Conservation (phyloP, 2,888 invertebrate genomes). For the Callinectes sapidus region DNA sequence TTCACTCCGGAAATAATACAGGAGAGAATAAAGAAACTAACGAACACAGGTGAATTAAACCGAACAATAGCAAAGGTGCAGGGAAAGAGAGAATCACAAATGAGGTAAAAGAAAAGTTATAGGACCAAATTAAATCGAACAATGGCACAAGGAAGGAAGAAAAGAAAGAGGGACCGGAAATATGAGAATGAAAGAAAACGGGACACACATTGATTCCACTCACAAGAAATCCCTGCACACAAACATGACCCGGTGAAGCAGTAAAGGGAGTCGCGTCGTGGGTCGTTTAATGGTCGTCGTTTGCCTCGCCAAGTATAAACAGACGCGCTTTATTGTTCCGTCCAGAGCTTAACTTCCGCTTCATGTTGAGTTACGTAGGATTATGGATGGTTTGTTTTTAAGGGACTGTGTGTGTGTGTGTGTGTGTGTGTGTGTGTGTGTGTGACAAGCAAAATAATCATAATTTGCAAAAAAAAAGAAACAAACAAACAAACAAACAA, state of each 20-base stretch:
- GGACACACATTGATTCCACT: not conserved
- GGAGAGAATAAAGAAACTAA: too few relatives aligned
- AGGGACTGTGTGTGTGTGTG: not conserved
- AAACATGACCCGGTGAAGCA: not conserved
- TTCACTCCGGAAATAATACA: too few relatives aligned
- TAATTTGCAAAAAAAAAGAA: not conserved
- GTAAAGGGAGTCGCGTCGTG: not conserved
- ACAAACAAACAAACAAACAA: too few relatives aligned
- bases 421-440: not conserved
- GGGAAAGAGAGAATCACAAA: too few relatives aligned
- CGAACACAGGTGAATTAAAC: too few relatives aligned
- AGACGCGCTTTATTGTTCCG: not conserved
- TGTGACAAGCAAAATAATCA: not conserved
- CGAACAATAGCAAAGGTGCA: too few relatives aligned
- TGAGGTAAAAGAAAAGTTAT: too few relatives aligned
- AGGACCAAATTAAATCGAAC: too few relatives aligned
- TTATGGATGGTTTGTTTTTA: not conserved
- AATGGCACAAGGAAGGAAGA: too few relatives aligned
- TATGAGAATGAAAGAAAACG: not conserved
- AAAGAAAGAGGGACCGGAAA: too few relatives aligned
- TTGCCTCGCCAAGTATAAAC: constrained; percentile 17
- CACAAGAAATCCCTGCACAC: not conserved
- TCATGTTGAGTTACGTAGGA: not conserved
- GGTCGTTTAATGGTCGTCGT: not conserved
- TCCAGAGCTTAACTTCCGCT: not conserved